A percentile compares a stretch with the other conserved stretches of the same genome.
phyloP scores from a whole-genome alignment of 1,140 invertebrate species.

The Philotrypesis tridentata region DNA sequence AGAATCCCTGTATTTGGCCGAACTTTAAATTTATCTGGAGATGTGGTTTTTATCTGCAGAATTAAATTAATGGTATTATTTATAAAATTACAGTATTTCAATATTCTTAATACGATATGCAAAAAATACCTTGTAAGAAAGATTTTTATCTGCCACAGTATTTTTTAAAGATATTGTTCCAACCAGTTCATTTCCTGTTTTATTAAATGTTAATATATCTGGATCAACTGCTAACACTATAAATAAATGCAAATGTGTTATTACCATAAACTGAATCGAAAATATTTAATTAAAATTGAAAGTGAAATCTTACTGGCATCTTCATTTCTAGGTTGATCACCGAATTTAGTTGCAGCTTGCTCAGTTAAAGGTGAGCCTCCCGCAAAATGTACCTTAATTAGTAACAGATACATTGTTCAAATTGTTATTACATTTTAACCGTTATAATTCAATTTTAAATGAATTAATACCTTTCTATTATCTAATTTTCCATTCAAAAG shows the following conservation, averaged over 20 bases:
- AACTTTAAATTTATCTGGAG: slow-evolving; percentile 92
- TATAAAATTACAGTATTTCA: background rate
- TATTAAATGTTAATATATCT: slow-evolving; percentile 79
- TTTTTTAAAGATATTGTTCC: slow-evolving; percentile 82
- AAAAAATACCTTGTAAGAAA: slow-evolving; percentile 81
- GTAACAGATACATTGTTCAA: background rate
- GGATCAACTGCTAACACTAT: slow-evolving; percentile 72
- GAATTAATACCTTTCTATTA: slow-evolving; percentile 73
- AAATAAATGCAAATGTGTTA: slow-evolving; percentile 53
- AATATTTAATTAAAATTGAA: slow-evolving; percentile 16
- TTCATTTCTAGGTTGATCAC: slow-evolving; percentile 61
- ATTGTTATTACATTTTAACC: background rate
- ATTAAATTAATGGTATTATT: slow-evolving; percentile 24
- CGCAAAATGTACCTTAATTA: slow-evolving; percentile 76
- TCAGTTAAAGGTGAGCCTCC: slow-evolving; percentile 76
- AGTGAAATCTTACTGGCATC: slow-evolving; percentile 57
- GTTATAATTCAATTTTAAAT: slow-evolving; percentile 49
- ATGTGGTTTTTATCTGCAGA: slow-evolving; percentile 81
- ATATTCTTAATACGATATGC: slow-evolving; percentile 2
- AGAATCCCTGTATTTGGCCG: slow-evolving; percentile 87
- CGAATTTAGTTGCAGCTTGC: slow-evolving; percentile 59
- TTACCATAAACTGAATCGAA: slow-evolving; percentile 7
- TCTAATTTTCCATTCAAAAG: slow-evolving; percentile 71
- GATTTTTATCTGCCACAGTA: slow-evolving; percentile 75
- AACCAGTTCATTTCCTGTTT: slow-evolving; percentile 77